phyloP scores from a whole-genome alignment of 2,113 vertebrate species.

The Kryptolebias marmoratus region DNA sequence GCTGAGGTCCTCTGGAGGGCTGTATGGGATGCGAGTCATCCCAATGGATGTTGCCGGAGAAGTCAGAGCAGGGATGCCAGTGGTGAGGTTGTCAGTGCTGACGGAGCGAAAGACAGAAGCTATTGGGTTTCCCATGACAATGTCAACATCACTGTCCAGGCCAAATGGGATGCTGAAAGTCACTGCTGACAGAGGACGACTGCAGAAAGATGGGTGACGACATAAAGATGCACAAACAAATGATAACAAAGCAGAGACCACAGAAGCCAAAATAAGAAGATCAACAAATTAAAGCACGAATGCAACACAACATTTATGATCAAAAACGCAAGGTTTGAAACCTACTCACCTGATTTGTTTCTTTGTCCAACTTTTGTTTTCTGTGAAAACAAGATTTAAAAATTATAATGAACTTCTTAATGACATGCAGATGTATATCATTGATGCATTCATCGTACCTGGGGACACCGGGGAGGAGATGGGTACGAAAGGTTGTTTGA shows the following conservation, averaged over 20 bases:
- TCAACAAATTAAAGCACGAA: constrained; percentile 57
- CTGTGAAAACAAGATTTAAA: constrained; percentile 45
- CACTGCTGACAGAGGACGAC: constrained; percentile 90
- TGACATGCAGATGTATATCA: not conserved
- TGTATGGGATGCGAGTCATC: constrained; percentile 68
- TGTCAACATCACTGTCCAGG: constrained; percentile 94
- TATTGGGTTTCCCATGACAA: constrained; percentile 94
- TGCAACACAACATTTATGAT: constrained; percentile 43
- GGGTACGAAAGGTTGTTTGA: constrained; percentile 87
- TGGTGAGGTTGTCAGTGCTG: constrained; percentile 87
- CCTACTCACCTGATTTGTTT: constrained; percentile 87
- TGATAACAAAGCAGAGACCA: constrained; percentile 55
- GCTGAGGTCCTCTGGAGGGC: constrained; percentile 80
- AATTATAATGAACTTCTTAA: not conserved
- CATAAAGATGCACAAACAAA: constrained; percentile 31
- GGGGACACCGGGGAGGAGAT: constrained; percentile 79
- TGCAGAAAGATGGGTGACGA: constrained; percentile 61
- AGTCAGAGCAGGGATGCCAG: constrained; percentile 72
- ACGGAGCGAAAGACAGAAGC: constrained; percentile 84
- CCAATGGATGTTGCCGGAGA: constrained; percentile 46
- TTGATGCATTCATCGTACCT: constrained; percentile 62
- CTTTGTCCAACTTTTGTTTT: constrained; percentile 86
- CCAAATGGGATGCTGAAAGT: constrained; percentile 95
- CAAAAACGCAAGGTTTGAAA: not conserved
- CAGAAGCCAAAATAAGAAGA: constrained; percentile 61